Evolutionary conservation across 2,113 vertebrate genomes (phyloP).

Genomic region (Protobothrops mucrosquamatus): DNA sequence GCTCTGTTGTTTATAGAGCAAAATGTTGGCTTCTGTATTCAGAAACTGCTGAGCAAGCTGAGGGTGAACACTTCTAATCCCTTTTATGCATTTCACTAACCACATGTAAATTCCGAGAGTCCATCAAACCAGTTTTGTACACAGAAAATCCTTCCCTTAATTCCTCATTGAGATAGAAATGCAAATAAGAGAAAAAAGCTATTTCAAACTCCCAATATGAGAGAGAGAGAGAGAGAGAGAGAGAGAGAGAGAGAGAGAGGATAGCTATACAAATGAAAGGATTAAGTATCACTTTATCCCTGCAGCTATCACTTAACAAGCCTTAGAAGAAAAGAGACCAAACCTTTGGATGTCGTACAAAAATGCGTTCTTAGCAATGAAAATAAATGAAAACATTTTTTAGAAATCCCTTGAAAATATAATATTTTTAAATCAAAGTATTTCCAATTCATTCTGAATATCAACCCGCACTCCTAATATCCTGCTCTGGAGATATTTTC

Average conservation of each 20-base stretch:
- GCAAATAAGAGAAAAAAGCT: background rate
- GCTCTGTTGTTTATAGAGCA: background rate
- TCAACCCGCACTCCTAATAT: constrained; percentile 58
- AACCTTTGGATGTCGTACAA: constrained; percentile 35
- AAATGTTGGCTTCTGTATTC: background rate
- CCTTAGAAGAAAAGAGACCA: background rate
- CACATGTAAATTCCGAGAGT: background rate
- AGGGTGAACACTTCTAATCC: background rate
- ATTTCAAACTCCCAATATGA: background rate
- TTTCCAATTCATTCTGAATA: background rate
- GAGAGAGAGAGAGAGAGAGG: too few relatives aligned
- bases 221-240: background rate
- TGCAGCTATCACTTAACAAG: constrained; percentile 14
- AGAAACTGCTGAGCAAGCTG: background rate
- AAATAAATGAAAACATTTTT: constrained; percentile 63
- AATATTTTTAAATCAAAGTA: constrained; percentile 57
- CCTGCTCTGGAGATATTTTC: constrained; percentile 37
- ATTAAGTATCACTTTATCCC: constrained; percentile 5
- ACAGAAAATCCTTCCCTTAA: background rate
- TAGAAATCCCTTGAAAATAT: constrained; percentile 64
- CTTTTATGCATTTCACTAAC: background rate
- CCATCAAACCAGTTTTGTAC: background rate
- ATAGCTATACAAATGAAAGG: background rate
- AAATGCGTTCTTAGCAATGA: constrained; percentile 50
- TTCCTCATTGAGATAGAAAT: background rate